Conservation (phyloP, 2,797 vertebrate genomes). For the Acanthopagrus latus region DNA sequence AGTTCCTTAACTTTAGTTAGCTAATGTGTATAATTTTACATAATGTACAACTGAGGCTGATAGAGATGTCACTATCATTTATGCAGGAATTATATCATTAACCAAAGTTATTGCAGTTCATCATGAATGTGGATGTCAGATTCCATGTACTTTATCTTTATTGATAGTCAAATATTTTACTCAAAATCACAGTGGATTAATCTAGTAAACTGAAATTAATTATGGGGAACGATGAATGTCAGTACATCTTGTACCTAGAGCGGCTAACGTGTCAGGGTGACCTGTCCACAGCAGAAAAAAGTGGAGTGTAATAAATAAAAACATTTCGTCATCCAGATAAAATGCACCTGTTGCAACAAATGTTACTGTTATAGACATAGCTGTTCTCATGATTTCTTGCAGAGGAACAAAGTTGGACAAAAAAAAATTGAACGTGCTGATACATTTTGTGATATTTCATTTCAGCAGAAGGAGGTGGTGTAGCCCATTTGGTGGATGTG, state of each 20-base stretch:
- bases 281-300: not conserved
- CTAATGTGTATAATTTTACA: no score
- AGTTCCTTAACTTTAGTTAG: no score
- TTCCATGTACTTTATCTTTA: no score
- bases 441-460: not conserved
- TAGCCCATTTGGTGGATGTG: constrained; percentile 53
- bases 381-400: not conserved
- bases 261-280: not conserved
- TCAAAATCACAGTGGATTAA: no score
- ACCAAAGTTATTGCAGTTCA: not conserved
- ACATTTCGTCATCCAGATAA: not conserved
- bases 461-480: constrained; percentile 26
- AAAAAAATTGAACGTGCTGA: not conserved
- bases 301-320: no score
- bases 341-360: no score
- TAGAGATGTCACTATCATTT: not conserved
- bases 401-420: not conserved
- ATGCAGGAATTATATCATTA: not conserved
- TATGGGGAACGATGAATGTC: no score
- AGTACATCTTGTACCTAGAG: no score
- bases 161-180: no score
- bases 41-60: not conserved
- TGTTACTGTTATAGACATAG: not conserved
- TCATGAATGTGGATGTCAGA: no score
- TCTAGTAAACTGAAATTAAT: no score